Evolutionary conservation across 2,797 vertebrate species (phyloP), one percentile per base, ranked within the genome.

Genomic region (Hyperoplus immaculatus): DNA sequence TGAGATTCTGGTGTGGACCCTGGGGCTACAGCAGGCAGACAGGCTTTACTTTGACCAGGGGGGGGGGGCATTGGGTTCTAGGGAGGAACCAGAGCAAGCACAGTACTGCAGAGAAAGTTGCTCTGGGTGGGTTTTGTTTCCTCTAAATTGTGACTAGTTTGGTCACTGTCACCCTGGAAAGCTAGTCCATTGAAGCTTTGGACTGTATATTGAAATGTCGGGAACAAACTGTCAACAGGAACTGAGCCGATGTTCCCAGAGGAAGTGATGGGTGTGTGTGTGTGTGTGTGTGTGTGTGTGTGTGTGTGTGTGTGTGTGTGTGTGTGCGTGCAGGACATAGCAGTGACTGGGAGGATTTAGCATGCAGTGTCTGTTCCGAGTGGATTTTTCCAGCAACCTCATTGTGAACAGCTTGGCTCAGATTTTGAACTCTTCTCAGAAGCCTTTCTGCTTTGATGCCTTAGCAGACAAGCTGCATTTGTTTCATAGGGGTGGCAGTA

Each of bases 191-290:
- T 8, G 2, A 14, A 10, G 39, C 15, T 72, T 29, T n/a, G 12
- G 38, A 47, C 7, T 43, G 9, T 68, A 5, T 2, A 6, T 16
- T 38, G 38, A 45, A 8, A 11, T 41, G 38, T 56, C 46, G 65
- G 54, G 15, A 59, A 15, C 14, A 36, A 29, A 29, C 15, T 21
- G 16, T 47, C 29, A 36, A 42, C 10, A 49, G 42, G 64, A 73
- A 54, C 51, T 55, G 10, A 50, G 42, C 61, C 39, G 56, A 56
- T 41, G 16, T 73, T 49, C 65, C 58, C 18, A 21, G 21, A 81
- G 69, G 45, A 77, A 68, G 46, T 46, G 36, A 5, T 47, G 3
- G 50, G 42, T 46, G 53, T n/a, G 16, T 72, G 15, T 21, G 29
- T 29, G 29, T 29, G 29, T 29, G 29, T 54, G 51, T 54, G 18